Percentiles rank a stretch among this genome's conserved stretches.
phyloP scores from a whole-genome alignment of 2,888 invertebrate species.

The Coronaproctus castanopsis region DNA sequence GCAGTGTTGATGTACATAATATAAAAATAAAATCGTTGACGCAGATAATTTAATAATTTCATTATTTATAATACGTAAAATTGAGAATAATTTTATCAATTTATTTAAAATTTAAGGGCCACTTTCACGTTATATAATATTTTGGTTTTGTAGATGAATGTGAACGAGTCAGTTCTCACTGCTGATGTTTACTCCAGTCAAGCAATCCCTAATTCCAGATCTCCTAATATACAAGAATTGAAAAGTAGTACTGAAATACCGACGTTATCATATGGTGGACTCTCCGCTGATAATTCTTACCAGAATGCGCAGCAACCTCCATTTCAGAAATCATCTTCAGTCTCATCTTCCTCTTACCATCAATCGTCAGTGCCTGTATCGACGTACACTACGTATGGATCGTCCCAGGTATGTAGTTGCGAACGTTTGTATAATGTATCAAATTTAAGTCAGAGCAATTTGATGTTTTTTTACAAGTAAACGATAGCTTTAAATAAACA shows the following conservation, averaged over 20 bases:
- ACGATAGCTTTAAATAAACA: too few relatives aligned
- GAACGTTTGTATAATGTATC: neutral
- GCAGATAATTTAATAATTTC: too few relatives aligned
- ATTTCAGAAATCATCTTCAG: slow-evolving; percentile 7
- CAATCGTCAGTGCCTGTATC: neutral
- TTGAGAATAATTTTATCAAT: too few relatives aligned
- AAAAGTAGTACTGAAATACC: slow-evolving; percentile 5
- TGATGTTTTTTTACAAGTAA: too few relatives aligned
- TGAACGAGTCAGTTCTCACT: neutral
- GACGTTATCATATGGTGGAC: slow-evolving; percentile 6
- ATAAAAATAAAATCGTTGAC: too few relatives aligned
- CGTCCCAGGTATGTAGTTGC: neutral
- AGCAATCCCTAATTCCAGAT: slow-evolving; percentile 8
- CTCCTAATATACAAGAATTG: slow-evolving; percentile 8
- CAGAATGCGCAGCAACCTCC: slow-evolving; percentile 8
- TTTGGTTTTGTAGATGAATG: neutral
- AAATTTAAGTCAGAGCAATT: too few relatives aligned
- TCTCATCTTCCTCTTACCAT: slow-evolving; percentile 3
- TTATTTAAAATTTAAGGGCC: too few relatives aligned
- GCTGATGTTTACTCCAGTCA: slow-evolving; percentile 6
- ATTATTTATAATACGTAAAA: too few relatives aligned
- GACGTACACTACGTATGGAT: neutral
- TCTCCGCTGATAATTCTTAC: neutral
- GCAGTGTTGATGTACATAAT: too few relatives aligned
- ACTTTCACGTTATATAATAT: neutral